Evolutionary conservation across 2,113 vertebrate genomes (phyloP).

Genomic region (Meleagris gallopavo): DNA sequence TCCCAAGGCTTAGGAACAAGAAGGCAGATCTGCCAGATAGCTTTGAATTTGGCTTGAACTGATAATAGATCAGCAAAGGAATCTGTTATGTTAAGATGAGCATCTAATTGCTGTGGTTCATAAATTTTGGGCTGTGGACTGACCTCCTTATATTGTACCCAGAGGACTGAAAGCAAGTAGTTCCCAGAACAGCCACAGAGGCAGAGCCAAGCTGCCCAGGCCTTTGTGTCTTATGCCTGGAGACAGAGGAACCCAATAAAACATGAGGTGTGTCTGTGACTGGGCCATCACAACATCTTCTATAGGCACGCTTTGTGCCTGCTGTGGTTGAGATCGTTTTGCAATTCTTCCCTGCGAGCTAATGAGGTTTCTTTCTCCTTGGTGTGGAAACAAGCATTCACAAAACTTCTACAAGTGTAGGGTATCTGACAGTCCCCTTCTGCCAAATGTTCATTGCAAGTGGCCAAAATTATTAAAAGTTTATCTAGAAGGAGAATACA

Average conservation of each 20-base stretch:
- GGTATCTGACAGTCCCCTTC: background rate
- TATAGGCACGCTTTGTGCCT: background rate
- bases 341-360: background rate
- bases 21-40: background rate
- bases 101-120: background rate
- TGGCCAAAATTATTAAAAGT: conserved; percentile 11
- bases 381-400: background rate
- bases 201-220: background rate
- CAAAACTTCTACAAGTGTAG: background rate
- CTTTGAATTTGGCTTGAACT: background rate
- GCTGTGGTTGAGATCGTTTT: background rate
- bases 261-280: background rate
- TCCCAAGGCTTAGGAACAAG: background rate
- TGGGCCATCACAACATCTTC: background rate
- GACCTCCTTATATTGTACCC: background rate
- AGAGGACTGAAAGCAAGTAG: background rate
- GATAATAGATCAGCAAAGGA: background rate
- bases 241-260: background rate
- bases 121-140: background rate
- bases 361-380: background rate
- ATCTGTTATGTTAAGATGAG: background rate
- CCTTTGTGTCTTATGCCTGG: background rate
- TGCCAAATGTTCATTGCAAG: conserved; percentile 4
- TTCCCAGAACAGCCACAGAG: background rate
- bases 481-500: background rate